Evolutionary conservation across 2,797 vertebrate species (phyloP), one percentile per base, ranked within the genome.

Genomic region (Xenentodon cancila): DNA sequence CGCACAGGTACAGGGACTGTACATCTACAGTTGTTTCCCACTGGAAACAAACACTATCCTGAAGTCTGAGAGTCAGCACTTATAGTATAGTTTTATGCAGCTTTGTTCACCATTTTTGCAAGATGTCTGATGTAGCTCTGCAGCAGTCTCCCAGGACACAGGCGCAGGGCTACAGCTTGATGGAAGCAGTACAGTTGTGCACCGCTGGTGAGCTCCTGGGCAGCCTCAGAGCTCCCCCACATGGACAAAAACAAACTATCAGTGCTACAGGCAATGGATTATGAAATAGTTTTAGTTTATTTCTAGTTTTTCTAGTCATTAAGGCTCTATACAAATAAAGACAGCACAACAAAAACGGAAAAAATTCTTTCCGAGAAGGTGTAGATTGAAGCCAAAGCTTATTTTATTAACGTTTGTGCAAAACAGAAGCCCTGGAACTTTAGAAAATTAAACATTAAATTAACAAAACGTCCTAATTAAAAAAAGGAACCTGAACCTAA

Each of bases 221-320:
- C 13, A 75, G 89, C 88, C 64, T 78, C n/a, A 86, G 65, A 87
- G 91, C 87, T 68, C 88, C 89, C 88, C 88, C 91, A 86, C 66
- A 77, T 91, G 91, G 84, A 71, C 74, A 71, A 68, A 62, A 44
- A 25, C 12, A n/a, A 53, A 53, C 22, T 17, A 27, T 53, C 37
- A 73, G 53, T 30, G 25, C 50, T 16, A 32, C 20, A 19, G 7
- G n/a, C 30, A n/a, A 60, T 37, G 27, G 65, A 68, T 60, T 59
- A 58, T 37, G 5, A 59, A 51, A 58, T 25, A 25, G 25, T 25
- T 25, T 25, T 25, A 25, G 25, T 25, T 25, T 25, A 5, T 25
- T 25, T 25, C 5, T 25, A 25, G 25, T 25, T 25, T 25, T 3
- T 25, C 5, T 25, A 25, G 3, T 25, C 3, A 25, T 25, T 25